phyloP scores from a whole-genome alignment of 2,888 invertebrate species.

The Cyclophora punctaria region DNA sequence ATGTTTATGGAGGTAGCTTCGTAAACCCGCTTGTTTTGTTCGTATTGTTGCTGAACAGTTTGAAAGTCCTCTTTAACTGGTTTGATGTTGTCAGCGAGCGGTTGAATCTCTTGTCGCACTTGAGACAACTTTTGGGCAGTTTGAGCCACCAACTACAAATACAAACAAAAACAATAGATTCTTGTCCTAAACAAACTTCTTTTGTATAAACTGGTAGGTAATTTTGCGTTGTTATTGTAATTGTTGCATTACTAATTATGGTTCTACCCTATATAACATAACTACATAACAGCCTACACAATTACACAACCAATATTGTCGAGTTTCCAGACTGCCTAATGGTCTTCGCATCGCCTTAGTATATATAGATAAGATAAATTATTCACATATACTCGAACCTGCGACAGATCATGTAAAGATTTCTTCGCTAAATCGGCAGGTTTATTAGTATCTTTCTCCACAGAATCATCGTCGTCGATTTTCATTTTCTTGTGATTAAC shows the following conservation, averaged over 20 bases:
- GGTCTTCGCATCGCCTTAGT: too few species aligned
- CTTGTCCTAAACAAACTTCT: too few species aligned
- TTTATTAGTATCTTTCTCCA: conserved; percentile 60
- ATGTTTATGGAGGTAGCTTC: conserved; percentile 78
- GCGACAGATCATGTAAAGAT: conserved; percentile 65
- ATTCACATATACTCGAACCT: conserved; percentile 32
- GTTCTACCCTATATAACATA: neutral
- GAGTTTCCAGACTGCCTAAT: too few species aligned
- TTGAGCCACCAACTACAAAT: conserved; percentile 75
- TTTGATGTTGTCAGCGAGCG: conserved; percentile 72
- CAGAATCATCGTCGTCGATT: conserved; percentile 74
- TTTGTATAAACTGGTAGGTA: too few species aligned
- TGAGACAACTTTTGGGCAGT: conserved; percentile 73
- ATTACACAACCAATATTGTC: too few species aligned
- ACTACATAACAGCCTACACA: too few species aligned
- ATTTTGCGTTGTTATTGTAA: neutral
- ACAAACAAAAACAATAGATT: conserved; percentile 1
- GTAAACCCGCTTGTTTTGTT: conserved; percentile 80
- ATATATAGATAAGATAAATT: too few species aligned
- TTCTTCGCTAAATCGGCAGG: conserved; percentile 52
- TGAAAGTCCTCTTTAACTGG: conserved; percentile 79
- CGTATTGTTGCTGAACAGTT: conserved; percentile 78
- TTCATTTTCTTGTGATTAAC: conserved; percentile 67
- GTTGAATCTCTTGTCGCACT: conserved; percentile 66
- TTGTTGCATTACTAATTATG: neutral